These are phyloP conservation scores for Leptinotarsa peninsularis DNA, from an alignment of 2,888 invertebrate genomes.

Conservation along the genomic window DNA sequence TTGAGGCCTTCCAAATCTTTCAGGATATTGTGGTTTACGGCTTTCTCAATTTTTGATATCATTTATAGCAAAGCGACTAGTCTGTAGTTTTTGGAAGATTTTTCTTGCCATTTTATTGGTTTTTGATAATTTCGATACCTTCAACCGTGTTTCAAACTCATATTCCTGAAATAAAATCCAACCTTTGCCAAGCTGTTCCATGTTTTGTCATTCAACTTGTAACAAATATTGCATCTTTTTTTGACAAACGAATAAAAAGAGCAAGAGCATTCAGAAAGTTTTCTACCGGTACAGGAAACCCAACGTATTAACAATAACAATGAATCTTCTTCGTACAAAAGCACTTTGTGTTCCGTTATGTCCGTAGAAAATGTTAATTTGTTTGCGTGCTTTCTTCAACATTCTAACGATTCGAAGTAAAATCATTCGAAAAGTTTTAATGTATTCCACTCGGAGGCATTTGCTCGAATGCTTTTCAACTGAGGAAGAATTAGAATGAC, in stretches of 20 bases:
- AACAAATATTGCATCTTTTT: background rate
- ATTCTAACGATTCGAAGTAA: conserved; percentile 5
- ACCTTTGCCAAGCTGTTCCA: too few species aligned
- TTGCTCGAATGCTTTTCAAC: conserved; percentile 2
- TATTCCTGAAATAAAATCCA: too few species aligned
- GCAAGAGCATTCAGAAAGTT: conserved; percentile 4
- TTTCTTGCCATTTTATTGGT: too few species aligned
- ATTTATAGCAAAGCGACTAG: too few species aligned
- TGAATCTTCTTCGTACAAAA: conserved; percentile 11
- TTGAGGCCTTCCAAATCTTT: too few species aligned
- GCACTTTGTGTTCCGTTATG: conserved; percentile 14
- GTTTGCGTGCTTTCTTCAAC: conserved; percentile 18
- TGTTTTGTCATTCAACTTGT: background rate
- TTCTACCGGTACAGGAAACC: background rate
- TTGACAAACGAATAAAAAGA: background rate
- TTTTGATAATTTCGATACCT: too few species aligned
- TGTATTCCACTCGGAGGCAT: conserved; percentile 8
- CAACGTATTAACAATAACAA: conserved; percentile 17
- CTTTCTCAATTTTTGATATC: too few species aligned
- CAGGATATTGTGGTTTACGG: too few species aligned
- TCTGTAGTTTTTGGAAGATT: too few species aligned
- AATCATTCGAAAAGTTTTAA: conserved; percentile 18
- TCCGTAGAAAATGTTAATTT: conserved; percentile 19
- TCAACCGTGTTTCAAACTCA: too few species aligned
- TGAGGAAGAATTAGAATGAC: background rate